A percentile compares a stretch with the other conserved stretches of the same genome.
Conservation (phyloP, 2,113 vertebrate species). For the Cheilinus undulatus region DNA sequence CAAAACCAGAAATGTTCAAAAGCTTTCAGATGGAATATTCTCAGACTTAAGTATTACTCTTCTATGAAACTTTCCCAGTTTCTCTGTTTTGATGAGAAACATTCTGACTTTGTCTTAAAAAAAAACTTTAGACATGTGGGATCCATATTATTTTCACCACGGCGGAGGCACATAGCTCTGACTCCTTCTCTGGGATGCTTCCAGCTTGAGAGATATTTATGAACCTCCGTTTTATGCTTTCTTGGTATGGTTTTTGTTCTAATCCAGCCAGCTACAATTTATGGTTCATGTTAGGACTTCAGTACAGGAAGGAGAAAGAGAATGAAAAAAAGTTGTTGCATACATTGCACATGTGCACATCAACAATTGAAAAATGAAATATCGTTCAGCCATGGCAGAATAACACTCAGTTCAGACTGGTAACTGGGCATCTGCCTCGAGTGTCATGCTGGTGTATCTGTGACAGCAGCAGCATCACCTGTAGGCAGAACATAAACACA, state of each 20-base stretch:
- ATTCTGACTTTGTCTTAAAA: conserved; percentile 33
- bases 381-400: too few relatives aligned
- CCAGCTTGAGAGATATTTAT: conserved; percentile 12
- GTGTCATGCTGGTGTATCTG: too few relatives aligned
- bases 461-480: too few relatives aligned
- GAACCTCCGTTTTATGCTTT: conserved; percentile 17
- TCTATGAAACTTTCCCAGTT: conserved; percentile 32
- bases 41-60: conserved; percentile 19
- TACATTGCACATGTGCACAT: too few relatives aligned
- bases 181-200: conserved; percentile 7
- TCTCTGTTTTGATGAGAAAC: conserved; percentile 41
- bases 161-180: neutral
- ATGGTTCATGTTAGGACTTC: neutral
- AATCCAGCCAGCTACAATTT: neutral
- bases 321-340: neutral
- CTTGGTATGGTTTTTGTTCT: conserved; percentile 16
- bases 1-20: conserved; percentile 39
- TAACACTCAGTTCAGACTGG: too few relatives aligned
- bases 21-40: conserved; percentile 29
- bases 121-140: conserved; percentile 43
- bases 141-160: conserved; percentile 29
- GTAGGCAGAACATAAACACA: too few relatives aligned
- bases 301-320: neutral
- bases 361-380: too few relatives aligned
- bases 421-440: too few relatives aligned